A percentile compares a stretch with the other conserved stretches of the same genome.
These are phyloP conservation scores for Psix sp. DNA, from an alignment of 1,140 invertebrate genomes.

Conservation along the genomic window DNA sequence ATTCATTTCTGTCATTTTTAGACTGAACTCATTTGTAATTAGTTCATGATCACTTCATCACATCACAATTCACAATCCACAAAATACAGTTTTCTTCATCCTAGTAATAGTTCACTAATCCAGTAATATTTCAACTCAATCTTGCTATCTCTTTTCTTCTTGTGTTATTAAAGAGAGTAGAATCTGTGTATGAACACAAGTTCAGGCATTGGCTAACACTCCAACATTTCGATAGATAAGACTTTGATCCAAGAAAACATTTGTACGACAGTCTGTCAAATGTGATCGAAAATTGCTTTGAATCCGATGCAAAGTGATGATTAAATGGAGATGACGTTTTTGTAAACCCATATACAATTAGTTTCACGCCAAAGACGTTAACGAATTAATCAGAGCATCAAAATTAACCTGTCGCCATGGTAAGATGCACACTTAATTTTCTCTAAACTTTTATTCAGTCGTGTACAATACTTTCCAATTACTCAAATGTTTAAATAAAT, in stretches of 20 bases:
- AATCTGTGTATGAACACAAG: too few species aligned
- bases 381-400: background rate
- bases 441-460: constrained; percentile 17
- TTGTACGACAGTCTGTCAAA: constrained; percentile 26
- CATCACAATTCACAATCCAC: too few species aligned
- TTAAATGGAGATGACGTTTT: constrained; percentile 4
- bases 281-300: constrained; percentile 14
- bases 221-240: background rate
- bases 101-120: too few species aligned
- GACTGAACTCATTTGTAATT: too few species aligned
- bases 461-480: constrained; percentile 12
- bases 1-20: too few species aligned
- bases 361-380: background rate
- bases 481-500: background rate
- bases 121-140: too few species aligned
- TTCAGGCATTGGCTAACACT: constrained; percentile 1
- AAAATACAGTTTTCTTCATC: too few species aligned
- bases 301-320: constrained; percentile 14
- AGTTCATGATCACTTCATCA: too few species aligned
- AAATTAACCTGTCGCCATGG: constrained; percentile 21
- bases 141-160: too few species aligned
- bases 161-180: too few species aligned
- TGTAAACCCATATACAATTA: constrained; percentile 1
- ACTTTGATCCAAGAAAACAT: constrained; percentile 9
- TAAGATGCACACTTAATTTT: constrained; percentile 5